Conservation (phyloP, 2,888 invertebrate genomes). For the Cryptops parisi region DNA sequence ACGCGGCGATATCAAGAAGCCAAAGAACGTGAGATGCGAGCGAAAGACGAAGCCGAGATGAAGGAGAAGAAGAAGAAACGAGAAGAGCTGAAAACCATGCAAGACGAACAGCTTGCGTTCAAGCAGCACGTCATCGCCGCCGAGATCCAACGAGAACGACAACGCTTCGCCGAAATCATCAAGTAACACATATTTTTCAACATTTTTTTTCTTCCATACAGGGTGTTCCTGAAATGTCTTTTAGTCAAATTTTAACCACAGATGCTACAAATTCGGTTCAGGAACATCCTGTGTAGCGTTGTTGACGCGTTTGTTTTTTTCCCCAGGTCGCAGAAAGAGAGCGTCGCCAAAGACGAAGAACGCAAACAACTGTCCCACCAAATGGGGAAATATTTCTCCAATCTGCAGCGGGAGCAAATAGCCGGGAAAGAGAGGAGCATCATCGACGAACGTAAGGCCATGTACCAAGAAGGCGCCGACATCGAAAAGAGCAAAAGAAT, state of each 20-base stretch:
- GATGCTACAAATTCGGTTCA: too few species aligned
- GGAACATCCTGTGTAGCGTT: not conserved
- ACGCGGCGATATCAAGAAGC: not conserved
- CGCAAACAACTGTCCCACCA: not conserved
- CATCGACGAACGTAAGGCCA: not conserved
- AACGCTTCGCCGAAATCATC: not conserved
- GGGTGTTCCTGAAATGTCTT: too few species aligned
- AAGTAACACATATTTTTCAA: too few species aligned
- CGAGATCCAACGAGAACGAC: not conserved
- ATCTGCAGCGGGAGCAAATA: conserved; percentile 1
- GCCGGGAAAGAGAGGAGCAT: not conserved
- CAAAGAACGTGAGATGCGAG: not conserved
- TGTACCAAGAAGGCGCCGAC: not conserved
- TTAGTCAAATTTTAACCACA: too few species aligned
- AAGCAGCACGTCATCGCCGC: not conserved
- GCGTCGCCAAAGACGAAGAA: not conserved
- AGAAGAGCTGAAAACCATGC: not conserved
- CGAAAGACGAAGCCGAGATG: not conserved
- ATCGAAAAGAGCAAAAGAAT: not conserved
- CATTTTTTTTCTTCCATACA: too few species aligned
- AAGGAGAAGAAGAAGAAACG: not conserved
- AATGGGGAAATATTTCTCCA: not conserved
- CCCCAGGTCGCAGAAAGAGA: conserved; percentile 2
- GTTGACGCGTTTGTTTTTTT: not conserved
- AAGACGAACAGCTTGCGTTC: conserved; percentile 2